These are phyloP conservation scores for Melitaea athalia DNA, from an alignment of 2,888 invertebrate species.

Conservation along the genomic window DNA sequence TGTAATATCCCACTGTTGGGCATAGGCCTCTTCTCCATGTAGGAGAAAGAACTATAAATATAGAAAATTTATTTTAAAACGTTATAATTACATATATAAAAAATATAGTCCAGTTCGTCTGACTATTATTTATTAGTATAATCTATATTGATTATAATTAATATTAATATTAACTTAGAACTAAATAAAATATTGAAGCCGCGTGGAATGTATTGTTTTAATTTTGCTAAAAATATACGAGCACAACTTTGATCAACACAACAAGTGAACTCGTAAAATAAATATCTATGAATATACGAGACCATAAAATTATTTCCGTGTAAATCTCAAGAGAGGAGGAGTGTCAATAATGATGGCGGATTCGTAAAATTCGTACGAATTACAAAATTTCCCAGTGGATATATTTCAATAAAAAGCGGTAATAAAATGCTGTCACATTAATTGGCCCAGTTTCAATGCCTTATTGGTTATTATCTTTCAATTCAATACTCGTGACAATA, in stretches of 20 bases:
- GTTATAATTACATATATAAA: too few species aligned
- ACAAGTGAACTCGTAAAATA: not conserved
- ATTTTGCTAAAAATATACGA: too few species aligned
- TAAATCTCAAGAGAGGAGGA: conserved; percentile 41
- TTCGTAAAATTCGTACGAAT: conserved; percentile 42
- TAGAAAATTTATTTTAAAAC: too few species aligned
- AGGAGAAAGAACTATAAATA: too few species aligned
- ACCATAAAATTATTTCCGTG: conserved; percentile 36
- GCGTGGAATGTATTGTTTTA: too few species aligned
- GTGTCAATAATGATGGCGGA: conserved; percentile 43
- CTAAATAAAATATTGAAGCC: too few species aligned
- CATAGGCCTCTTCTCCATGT: too few species aligned
- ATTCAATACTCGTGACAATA: not conserved
- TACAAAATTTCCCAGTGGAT: conserved; percentile 40
- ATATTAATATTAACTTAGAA: not conserved
- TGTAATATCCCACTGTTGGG: too few species aligned
- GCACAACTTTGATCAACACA: too few species aligned
- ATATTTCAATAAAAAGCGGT: conserved; percentile 33
- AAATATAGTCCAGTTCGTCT: too few species aligned
- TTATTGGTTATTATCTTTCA: conserved; percentile 19
- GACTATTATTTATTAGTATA: too few species aligned
- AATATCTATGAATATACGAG: conserved; percentile 5
- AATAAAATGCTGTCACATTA: conserved; percentile 32
- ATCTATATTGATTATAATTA: too few species aligned
- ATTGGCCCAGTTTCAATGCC: conserved; percentile 20